Percentiles rank a stretch among this genome's conserved stretches.
These are phyloP conservation scores for Mactromeris polynyma DNA, from an alignment of 2,888 invertebrate genomes.

Conservation along the genomic window DNA sequence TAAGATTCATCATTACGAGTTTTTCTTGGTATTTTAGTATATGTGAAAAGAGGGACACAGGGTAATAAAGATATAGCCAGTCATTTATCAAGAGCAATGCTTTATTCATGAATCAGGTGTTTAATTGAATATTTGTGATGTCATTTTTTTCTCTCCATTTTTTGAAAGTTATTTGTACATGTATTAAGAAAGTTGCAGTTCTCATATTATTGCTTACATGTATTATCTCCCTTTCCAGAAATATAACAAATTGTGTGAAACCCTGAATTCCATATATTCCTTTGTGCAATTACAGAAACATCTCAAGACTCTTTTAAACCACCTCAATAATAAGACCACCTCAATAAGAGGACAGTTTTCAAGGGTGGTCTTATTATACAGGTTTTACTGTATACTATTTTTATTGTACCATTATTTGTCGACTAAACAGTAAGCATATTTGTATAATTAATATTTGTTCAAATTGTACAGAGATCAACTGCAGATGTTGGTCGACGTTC, in stretches of 20 bases:
- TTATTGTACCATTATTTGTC: no score
- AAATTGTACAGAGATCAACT: neutral
- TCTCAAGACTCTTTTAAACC: no score
- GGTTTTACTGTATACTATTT: no score
- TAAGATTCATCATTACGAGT: neutral
- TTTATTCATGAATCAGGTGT: neutral
- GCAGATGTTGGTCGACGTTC: neutral
- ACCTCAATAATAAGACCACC: no score
- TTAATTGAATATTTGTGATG: no score
- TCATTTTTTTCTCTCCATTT: no score
- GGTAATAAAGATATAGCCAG: neutral
- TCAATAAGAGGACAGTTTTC: no score
- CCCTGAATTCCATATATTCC: neutral
- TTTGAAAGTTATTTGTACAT: no score
- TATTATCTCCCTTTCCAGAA: no score
- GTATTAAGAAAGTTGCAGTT: no score
- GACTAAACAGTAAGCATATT: neutral
- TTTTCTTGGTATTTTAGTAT: neutral
- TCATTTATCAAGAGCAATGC: neutral
- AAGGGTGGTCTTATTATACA: no score
- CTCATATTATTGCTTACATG: no score
- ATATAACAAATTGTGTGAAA: neutral
- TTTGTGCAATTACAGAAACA: neutral
- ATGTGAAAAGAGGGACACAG: neutral
- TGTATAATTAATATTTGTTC: neutral